Evolutionary conservation across 2,797 vertebrate genomes (phyloP), one percentile per base, ranked within the genome.

Genomic region (Trachurus trachurus): DNA sequence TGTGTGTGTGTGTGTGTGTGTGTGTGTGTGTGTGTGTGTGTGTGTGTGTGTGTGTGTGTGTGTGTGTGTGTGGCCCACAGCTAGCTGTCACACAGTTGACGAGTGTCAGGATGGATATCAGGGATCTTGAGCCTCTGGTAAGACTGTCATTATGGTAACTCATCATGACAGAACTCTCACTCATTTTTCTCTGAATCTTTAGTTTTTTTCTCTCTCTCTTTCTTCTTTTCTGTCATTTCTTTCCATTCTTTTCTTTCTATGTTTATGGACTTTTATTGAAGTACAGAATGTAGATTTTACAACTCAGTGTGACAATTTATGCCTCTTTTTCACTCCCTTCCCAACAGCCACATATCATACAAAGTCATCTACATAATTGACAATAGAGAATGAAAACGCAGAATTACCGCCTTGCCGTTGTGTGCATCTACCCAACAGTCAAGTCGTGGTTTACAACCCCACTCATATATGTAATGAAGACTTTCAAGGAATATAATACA

Each of bases 41-140:
- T 34, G 26, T 40, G 39, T 40, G 39, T 40, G 31, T 34, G 16
- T 56, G 78, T 72, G 44, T 54, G 49, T 57, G n/a, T 52, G 61
- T 58, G 60, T 56, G 70, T 52, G 72, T 53, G 31, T 58, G 70
- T 67, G 79, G 78, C 82, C 85, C 65, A 74, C 54, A 90, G 85
- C 83, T 67, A 67, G 71, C 74, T 91, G 90, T 89, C 89, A 86
- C 75, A 69, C 73, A 83, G 81, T 75, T 87, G 88, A 90, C 16
- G 47, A 86, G 76, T 88, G 89, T 89, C 87, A 83, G 73, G 81
- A 89, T 84, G 53, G 77, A 91, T 90, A 86, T 83, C 74, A 84
- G 59, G 40, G n/a, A 91, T 87, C 78, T 74, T 81, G 72, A 87
- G 85, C 82, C 80, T 21, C 80, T 63, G 77, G 85, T 88, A 83